Conservation (phyloP, 2,888 invertebrate genomes). For the Acholoe squamosa region DNA sequence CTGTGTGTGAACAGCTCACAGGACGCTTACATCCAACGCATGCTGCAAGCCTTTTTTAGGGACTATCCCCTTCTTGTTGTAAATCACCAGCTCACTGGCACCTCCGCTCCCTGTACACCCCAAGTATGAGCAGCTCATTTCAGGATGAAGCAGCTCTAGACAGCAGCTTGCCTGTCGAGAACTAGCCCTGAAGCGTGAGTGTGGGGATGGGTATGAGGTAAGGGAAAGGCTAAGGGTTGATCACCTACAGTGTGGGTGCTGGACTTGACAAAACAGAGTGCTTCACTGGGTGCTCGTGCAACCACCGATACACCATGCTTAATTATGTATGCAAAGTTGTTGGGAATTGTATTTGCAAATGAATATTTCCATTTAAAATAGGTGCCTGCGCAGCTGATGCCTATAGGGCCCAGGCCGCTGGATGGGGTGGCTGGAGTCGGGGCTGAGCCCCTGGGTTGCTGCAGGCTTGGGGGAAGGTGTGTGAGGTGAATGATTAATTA, state of each 20-base stretch:
- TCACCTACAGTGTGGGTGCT: not conserved
- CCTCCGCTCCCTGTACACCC: too few relatives aligned
- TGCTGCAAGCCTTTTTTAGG: not conserved
- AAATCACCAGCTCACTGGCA: not conserved
- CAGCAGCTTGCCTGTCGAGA: not conserved
- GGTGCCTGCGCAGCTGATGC: not conserved
- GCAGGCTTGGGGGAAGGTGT: not conserved
- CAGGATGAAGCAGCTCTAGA: not conserved
- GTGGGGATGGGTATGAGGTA: too few relatives aligned
- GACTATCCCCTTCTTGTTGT: not conserved
- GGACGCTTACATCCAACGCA: not conserved
- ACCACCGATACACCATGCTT: not conserved
- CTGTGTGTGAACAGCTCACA: not conserved
- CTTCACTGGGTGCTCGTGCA: not conserved
- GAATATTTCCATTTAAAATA: conserved; percentile 14
- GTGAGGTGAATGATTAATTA: conserved; percentile 20
- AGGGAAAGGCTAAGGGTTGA: too few relatives aligned
- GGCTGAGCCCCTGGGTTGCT: not conserved
- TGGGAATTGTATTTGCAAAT: not conserved
- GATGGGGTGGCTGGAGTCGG: not conserved
- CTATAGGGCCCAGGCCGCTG: not conserved
- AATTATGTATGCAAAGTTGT: conserved; percentile 15
- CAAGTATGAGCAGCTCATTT: not conserved
- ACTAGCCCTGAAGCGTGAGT: too few relatives aligned
- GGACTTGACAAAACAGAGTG: too few relatives aligned